phyloP scores from a whole-genome alignment of 2,888 invertebrate species.

The Neoascia interrupta region DNA sequence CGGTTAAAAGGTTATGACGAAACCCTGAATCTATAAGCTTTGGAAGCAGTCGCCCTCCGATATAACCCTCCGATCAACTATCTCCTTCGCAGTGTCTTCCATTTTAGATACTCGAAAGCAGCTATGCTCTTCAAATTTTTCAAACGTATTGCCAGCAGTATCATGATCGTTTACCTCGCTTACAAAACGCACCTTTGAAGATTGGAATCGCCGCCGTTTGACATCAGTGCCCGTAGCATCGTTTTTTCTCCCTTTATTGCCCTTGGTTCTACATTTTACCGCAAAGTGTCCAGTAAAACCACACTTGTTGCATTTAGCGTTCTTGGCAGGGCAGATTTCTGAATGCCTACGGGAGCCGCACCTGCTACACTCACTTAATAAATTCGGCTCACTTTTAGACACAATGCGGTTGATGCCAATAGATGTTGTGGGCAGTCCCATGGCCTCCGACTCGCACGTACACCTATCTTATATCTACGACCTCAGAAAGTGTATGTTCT shows the following conservation, averaged over 20 bases:
- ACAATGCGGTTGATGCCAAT: neutral
- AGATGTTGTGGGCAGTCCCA: neutral
- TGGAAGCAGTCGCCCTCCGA: neutral
- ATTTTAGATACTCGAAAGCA: neutral
- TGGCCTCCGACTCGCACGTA: constrained; percentile 17
- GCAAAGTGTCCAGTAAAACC: neutral
- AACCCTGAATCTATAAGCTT: constrained; percentile 4
- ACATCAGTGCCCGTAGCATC: too few relatives aligned
- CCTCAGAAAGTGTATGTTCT: constrained; percentile 30
- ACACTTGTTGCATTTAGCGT: too few relatives aligned
- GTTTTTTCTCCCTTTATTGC: neutral
- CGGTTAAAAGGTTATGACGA: neutral
- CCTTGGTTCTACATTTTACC: neutral
- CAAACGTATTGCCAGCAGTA: too few relatives aligned
- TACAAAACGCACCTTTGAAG: constrained; percentile 1
- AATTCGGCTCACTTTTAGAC: neutral
- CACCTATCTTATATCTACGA: constrained; percentile 42
- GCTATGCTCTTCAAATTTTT: too few relatives aligned
- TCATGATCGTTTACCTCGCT: too few relatives aligned
- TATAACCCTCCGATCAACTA: neutral
- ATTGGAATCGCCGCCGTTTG: neutral
- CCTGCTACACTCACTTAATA: too few relatives aligned
- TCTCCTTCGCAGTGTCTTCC: neutral
- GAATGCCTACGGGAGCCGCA: neutral
- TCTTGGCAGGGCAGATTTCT: too few relatives aligned